Conservation (phyloP, 2,797 vertebrate species). For the Gephyroberyx darwinii region DNA sequence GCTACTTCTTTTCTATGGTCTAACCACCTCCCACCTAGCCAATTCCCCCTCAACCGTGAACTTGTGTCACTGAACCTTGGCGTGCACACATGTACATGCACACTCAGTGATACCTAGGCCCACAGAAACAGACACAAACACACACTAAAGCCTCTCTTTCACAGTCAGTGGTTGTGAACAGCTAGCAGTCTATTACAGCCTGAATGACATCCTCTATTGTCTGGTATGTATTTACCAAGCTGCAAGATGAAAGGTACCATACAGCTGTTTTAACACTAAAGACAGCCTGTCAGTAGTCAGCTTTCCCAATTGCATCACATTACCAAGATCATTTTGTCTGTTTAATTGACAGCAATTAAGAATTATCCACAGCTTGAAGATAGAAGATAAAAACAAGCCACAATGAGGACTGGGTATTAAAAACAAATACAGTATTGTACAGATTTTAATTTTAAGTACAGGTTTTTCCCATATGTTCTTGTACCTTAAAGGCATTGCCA, state of each 20-base stretch:
- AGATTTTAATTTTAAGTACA: too few relatives aligned
- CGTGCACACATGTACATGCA: constrained; percentile 55
- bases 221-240: constrained; percentile 34
- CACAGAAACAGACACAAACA: constrained; percentile 62
- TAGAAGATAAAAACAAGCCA: too few relatives aligned
- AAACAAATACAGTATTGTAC: too few relatives aligned
- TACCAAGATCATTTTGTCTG: too few relatives aligned
- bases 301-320: too few relatives aligned
- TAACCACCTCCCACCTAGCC: constrained; percentile 53
- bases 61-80: constrained; percentile 58
- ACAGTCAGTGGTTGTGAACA: constrained; percentile 71
- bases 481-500: too few relatives aligned
- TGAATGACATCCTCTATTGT: constrained; percentile 55
- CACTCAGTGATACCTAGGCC: constrained; percentile 41
- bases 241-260: constrained; percentile 39
- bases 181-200: constrained; percentile 26
- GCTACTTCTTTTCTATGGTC: constrained; percentile 38
- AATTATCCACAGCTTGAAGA: too few relatives aligned
- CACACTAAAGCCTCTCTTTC: constrained; percentile 61
- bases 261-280: constrained; percentile 1
- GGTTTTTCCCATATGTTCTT: too few relatives aligned
- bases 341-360: too few relatives aligned
- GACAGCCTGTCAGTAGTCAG: not conserved
- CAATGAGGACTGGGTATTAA: too few relatives aligned
- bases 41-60: constrained; percentile 39